These are phyloP conservation scores for Silurus lanzhouensis DNA, from an alignment of 2,797 vertebrate genomes.

Conservation along the genomic window DNA sequence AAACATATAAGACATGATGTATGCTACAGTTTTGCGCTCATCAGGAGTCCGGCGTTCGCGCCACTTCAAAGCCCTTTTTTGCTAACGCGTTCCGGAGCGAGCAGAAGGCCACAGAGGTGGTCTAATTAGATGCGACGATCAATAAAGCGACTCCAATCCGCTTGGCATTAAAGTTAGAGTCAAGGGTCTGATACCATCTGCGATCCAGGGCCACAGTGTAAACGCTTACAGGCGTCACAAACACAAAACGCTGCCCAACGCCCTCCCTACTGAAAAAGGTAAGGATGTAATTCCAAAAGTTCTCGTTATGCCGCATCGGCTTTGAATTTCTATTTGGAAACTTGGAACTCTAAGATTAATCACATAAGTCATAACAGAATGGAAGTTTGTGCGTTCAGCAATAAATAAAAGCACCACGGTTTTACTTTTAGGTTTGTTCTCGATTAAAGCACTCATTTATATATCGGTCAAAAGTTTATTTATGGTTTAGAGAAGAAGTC, in stretches of 20 bases:
- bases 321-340: background rate
- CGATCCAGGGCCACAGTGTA: constrained; percentile 61
- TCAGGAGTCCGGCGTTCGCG: constrained; percentile 56
- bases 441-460: no score
- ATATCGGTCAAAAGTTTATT: background rate
- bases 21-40: constrained; percentile 20
- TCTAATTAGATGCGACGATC: constrained; percentile 64
- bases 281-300: background rate
- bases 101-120: constrained; percentile 44
- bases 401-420: background rate
- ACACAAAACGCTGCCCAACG: background rate
- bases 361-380: background rate
- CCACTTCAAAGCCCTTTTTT: constrained; percentile 59
- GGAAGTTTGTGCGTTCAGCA: no score
- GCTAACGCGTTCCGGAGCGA: constrained; percentile 37
- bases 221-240: constrained; percentile 47
- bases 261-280: background rate
- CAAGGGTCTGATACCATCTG: constrained; percentile 65
- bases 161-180: constrained; percentile 61
- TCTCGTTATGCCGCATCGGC: no score
- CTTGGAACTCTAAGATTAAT: background rate
- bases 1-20: constrained; percentile 54
- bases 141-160: constrained; percentile 61
- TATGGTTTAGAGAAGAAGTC: background rate
- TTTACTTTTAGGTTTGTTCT: background rate